Base-by-base conservation (phyloP, 1,140 invertebrate species). In the Metaphire vulgaris region DNA sequence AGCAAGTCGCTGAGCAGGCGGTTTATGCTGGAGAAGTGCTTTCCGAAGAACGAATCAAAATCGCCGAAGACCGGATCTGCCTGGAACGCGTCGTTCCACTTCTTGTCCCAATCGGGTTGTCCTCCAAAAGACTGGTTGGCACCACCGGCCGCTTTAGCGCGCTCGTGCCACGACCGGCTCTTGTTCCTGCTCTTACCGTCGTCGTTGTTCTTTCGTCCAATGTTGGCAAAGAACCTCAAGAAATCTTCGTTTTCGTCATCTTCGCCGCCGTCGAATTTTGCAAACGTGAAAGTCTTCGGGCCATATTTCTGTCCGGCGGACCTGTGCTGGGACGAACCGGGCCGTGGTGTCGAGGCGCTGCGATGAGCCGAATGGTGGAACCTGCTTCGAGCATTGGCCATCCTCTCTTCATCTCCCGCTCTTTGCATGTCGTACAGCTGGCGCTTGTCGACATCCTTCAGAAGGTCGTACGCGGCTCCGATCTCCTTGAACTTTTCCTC, bases 401-500 rank as follows among this genome's bases (percentile, higher is more conserved):
- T 21, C 41, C 41, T 6, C 21, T 56, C 41, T 56, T 56, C 41
- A 21, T 56, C 41, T 21, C 41, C 41, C 21, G 41, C 41, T 21
- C 41, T 56, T 32, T 77, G 65, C 31, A 74, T 77, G 33, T 77
- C 76, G 26, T 77, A 74, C n/a, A 69, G 33, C 15, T 56, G 30
- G 31, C 72, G 33, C 67, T 77, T 77, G 28, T 74, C 70, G 33
- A 68, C 29, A 65, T 67, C 77, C 69, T 77, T 79, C 33, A 86
- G 75, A 65, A 80, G 75, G 29, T 85, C 83, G 74, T 86, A 85
- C 41, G 85, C 82, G 26, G 80, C 81, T 14, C 78, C 72, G 33
- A 86, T 82, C 80, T 86, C 82, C 74, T 86, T 85, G 77, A 86
- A 86, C 69, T 83, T 84, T 78, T 85, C 85, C 74, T 85, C 84